These are phyloP conservation scores for Tonatia bakeri DNA, from an alignment of 2,113 vertebrate genomes.

Conservation along the genomic window DNA sequence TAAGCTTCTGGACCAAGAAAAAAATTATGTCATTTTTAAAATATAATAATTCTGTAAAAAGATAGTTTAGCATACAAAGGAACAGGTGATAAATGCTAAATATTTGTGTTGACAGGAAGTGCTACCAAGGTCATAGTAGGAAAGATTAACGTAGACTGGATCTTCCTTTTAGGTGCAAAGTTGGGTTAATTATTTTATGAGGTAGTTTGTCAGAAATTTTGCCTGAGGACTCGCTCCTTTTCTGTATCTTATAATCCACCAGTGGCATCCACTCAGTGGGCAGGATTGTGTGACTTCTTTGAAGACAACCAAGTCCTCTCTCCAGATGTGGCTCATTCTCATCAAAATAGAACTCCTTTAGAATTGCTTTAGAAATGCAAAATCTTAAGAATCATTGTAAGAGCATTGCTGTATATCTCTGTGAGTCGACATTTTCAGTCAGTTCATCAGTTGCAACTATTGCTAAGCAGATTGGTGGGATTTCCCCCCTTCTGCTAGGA, in stretches of 20 bases:
- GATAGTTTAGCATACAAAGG: not conserved
- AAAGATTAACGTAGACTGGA: not conserved
- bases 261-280: not conserved
- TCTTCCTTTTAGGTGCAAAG: not conserved
- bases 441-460: not conserved
- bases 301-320: not conserved
- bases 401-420: not conserved
- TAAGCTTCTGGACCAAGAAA: not conserved
- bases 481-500: not conserved
- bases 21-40: conserved; percentile 12
- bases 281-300: not conserved
- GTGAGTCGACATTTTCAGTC: not conserved
- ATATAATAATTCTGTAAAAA: not conserved
- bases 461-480: not conserved
- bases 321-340: not conserved
- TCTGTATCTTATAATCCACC: not conserved
- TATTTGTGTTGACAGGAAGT: conserved; percentile 37
- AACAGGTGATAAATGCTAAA: conserved; percentile 9
- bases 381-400: not conserved
- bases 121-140: not conserved
- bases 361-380: not conserved
- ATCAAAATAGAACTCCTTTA: conserved; percentile 1
- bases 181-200: conserved; percentile 31
- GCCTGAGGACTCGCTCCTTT: not conserved
- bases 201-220: conserved; percentile 9